Evolutionary conservation across 2,113 vertebrate genomes (phyloP), one percentile per base, ranked within the genome.

Genomic region (Xiphias gladius): DNA sequence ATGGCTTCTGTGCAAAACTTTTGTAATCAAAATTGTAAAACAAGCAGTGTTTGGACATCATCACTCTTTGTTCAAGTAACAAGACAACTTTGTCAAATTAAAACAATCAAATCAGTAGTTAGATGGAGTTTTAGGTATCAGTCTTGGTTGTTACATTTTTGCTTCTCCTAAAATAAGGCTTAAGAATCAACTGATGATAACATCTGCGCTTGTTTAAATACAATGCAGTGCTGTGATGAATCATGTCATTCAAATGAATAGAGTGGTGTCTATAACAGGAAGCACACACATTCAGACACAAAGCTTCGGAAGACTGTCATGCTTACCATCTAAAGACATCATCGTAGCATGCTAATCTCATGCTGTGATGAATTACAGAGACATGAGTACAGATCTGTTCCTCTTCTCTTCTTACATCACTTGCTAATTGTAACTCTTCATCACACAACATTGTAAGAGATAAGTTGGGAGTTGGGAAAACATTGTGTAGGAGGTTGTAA

Each of bases 371-470:
- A 70, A 64, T 73, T 61, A 28, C 66, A 55, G 43, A 30, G 54
- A 75, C 19, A 58, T n/a, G 0, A 69, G n/a, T 37, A 22, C 65
- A 55, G 54, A 55, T 55, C 1, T 24, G 22, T 55, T 63, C 19
- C 4, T 58, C 14, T 26, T 67, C 52, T 75, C 26, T 35, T 72
- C 43, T 67, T 39, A 39, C 30, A 54, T 73, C 22, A 28, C 20
- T 73, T 63, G 10, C 73, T 63, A 65, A 88, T 89, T 88, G 84
- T 63, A 37, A 62, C 35, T 66, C 43, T 58, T 58, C 22, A 72
- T 77, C 72, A 61, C 30, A 54, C 35, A 26, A 57, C 54, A 57
- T 39, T 58, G 43, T 32, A 59, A n/a, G 35, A 55, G 67, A 84
- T 65, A 28, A 35, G 48, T n/a, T n/a, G n/a, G 61, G 57, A 46